Percentiles rank a stretch among this genome's conserved stretches.
Conservation (phyloP, 2,888 invertebrate genomes). For the Diploptera punctata region DNA sequence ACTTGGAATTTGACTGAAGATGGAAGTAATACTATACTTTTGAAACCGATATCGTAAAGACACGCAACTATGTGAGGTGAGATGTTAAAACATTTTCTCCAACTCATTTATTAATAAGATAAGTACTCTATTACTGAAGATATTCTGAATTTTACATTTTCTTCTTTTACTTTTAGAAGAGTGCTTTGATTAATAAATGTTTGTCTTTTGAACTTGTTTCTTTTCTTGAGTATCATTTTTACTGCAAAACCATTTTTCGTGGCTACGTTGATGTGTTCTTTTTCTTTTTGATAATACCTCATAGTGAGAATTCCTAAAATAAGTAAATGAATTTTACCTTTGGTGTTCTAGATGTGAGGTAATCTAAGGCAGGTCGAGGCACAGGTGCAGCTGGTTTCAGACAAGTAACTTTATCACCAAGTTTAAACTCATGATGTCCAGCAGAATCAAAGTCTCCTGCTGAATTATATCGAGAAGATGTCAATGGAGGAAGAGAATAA, state of each 20-base stretch:
- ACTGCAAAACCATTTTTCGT: neutral
- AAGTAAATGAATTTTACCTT: slow-evolving; percentile 45
- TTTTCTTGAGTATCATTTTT: too few species aligned
- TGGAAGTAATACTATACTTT: too few species aligned
- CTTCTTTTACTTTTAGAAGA: too few species aligned
- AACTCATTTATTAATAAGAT: too few species aligned
- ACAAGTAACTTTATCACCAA: slow-evolving; percentile 58
- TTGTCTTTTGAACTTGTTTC: too few species aligned
- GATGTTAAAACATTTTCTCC: too few species aligned
- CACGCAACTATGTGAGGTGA: too few species aligned
- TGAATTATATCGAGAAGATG: slow-evolving; percentile 1
- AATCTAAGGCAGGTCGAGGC: slow-evolving; percentile 57
- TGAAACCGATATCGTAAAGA: too few species aligned
- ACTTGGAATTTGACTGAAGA: too few species aligned
- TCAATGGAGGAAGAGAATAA: slow-evolving; percentile 52
- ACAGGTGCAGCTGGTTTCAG: slow-evolving; percentile 54
- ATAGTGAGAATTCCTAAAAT: neutral
- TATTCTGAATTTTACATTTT: too few species aligned
- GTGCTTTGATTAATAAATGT: too few species aligned
- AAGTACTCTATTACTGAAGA: too few species aligned
- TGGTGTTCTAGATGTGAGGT: slow-evolving; percentile 53
- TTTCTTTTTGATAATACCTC: neutral
- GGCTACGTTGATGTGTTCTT: neutral
- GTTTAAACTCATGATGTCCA: slow-evolving; percentile 55
- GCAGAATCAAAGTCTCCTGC: slow-evolving; percentile 45